Evolutionary conservation across 2,113 vertebrate genomes (phyloP).

Genomic region (Cichladusa arquata): DNA sequence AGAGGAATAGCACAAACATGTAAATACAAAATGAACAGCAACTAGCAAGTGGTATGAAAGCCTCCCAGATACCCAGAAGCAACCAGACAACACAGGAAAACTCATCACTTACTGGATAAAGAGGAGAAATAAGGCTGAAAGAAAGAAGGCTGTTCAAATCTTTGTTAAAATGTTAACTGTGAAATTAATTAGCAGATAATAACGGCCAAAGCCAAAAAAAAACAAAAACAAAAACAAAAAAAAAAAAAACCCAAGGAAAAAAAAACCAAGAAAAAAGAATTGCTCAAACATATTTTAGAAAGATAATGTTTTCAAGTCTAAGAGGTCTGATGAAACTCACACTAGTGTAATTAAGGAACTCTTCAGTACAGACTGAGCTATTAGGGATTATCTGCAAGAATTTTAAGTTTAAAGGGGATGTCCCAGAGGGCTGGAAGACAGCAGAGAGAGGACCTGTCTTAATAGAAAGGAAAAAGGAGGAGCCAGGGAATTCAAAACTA

Average conservation of each 20-base stretch:
- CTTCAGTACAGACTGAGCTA: neutral
- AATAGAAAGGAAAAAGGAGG: neutral
- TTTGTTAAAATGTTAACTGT: neutral
- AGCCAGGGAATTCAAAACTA: constrained; percentile 9
- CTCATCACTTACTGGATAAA: neutral
- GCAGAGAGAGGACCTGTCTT: neutral
- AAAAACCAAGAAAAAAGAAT: neutral
- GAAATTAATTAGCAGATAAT: neutral
- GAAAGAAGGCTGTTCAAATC: neutral
- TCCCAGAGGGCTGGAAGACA: constrained; percentile 15
- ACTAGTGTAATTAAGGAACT: neutral
- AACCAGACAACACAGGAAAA: neutral
- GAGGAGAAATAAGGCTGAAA: neutral
- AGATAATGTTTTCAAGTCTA: neutral
- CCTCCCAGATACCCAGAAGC: neutral
- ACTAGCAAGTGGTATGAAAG: neutral
- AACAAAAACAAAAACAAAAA: neutral
- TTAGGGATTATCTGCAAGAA: constrained; percentile 14
- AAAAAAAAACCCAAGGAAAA: neutral
- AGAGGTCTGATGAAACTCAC: neutral
- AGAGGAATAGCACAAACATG: neutral
- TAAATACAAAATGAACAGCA: neutral
- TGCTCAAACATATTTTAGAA: neutral
- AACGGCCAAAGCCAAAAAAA: neutral
- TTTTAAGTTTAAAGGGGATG: neutral